Conservation (phyloP, 2,113 vertebrate species). For the Pionites leucogaster region DNA sequence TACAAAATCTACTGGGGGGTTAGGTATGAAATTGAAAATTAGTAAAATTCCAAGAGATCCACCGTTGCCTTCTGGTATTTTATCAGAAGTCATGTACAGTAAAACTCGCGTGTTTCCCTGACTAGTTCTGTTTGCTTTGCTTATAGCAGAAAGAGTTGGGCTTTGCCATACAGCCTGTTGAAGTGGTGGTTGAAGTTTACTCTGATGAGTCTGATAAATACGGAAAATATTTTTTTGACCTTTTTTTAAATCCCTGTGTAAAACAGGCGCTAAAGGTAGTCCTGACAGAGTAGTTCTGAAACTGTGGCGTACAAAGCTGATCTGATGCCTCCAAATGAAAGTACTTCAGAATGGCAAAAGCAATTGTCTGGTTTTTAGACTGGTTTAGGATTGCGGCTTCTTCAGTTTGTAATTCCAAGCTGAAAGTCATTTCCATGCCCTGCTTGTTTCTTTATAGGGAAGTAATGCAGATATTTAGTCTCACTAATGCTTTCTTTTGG, state of each 20-base stretch:
- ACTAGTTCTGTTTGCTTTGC: not conserved
- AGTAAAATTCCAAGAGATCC: not conserved
- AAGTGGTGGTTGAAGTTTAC: not conserved
- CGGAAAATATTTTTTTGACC: not conserved
- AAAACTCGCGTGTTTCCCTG: not conserved
- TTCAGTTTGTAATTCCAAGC: not conserved
- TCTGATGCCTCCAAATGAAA: not conserved
- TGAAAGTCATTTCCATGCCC: not conserved
- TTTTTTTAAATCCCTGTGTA: not conserved
- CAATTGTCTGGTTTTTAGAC: fast-evolving
- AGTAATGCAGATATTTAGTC: not conserved
- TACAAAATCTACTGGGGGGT: fast-evolving
- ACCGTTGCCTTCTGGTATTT: not conserved
- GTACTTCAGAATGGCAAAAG: not conserved
- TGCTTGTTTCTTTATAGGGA: not conserved
- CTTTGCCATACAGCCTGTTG: not conserved
- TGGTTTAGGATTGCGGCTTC: not conserved
- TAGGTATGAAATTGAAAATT: not conserved
- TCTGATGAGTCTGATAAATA: not conserved
- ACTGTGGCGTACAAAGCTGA: not conserved
- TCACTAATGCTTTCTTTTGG: not conserved
- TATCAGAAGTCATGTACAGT: not conserved
- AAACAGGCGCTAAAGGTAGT: not conserved
- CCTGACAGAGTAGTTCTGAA: not conserved
- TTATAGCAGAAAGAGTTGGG: not conserved